Evolutionary conservation across 2,113 vertebrate species (phyloP).

Genomic region (Desmodus rotundus): DNA sequence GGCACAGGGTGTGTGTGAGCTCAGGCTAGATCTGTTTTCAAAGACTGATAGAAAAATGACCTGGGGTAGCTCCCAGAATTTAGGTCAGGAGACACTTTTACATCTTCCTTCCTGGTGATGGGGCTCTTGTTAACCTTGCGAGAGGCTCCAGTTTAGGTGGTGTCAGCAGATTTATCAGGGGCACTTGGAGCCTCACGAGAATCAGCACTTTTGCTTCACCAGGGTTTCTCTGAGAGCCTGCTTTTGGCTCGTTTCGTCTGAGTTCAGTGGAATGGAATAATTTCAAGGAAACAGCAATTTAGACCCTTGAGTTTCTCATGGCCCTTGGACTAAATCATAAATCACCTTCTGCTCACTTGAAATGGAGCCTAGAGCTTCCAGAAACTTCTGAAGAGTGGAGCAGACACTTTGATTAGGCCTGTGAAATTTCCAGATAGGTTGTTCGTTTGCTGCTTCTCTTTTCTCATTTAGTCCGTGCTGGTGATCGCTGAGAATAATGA

Average conservation of each 20-base stretch:
- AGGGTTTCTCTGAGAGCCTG: neutral
- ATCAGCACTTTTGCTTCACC: constrained; percentile 40
- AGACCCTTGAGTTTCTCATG: constrained; percentile 31
- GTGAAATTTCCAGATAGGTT: neutral
- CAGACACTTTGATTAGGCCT: neutral
- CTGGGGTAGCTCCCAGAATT: neutral
- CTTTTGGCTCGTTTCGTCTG: constrained; percentile 41
- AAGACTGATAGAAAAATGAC: neutral
- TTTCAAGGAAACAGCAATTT: constrained; percentile 53
- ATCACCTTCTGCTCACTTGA: neutral
- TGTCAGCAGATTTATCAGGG: constrained; percentile 13
- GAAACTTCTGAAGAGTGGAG: neutral
- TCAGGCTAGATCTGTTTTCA: neutral
- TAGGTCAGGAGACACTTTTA: neutral
- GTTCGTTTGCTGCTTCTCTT: neutral
- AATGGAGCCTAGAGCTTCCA: neutral
- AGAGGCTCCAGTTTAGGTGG: neutral
- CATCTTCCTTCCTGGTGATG: neutral
- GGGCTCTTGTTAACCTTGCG: neutral
- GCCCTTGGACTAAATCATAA: constrained; percentile 42
- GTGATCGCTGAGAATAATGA: neutral
- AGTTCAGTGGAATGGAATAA: constrained; percentile 48
- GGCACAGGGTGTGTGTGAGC: neutral
- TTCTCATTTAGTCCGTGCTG: neutral
- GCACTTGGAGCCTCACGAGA: neutral